Conservation (phyloP, 2,113 vertebrate genomes). For the Vulpes vulpes region DNA sequence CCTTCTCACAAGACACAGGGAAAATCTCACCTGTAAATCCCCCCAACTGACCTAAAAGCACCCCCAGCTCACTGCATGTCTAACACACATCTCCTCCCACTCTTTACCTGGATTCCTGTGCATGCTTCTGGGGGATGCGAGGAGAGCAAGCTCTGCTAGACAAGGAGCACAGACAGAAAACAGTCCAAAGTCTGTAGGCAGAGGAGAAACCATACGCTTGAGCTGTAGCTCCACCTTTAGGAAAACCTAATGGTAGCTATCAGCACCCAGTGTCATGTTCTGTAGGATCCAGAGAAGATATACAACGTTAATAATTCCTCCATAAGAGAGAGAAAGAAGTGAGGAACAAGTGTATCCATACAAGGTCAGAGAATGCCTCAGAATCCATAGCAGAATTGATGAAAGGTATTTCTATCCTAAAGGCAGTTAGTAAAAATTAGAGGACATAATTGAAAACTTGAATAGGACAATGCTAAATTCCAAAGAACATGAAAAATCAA, state of each 20-base stretch:
- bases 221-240: background rate
- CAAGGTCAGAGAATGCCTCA: background rate
- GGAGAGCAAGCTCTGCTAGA: background rate
- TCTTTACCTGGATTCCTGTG: background rate
- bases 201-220: background rate
- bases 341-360: background rate
- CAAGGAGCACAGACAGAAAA: background rate
- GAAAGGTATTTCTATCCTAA: background rate
- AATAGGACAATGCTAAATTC: background rate
- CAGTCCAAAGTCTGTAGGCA: background rate
- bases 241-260: background rate
- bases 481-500: background rate
- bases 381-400: background rate
- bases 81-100: background rate
- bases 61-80: background rate
- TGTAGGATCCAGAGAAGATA: background rate
- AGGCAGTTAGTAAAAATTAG: background rate
- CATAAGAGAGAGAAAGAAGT: background rate
- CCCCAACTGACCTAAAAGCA: background rate
- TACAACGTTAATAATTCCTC: background rate
- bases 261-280: background rate
- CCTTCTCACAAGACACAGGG: background rate
- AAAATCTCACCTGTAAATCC: background rate
- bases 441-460: background rate
- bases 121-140: background rate